These are phyloP conservation scores for Syngnathus scovelli DNA, from an alignment of 2,113 vertebrate genomes.

Conservation along the genomic window DNA sequence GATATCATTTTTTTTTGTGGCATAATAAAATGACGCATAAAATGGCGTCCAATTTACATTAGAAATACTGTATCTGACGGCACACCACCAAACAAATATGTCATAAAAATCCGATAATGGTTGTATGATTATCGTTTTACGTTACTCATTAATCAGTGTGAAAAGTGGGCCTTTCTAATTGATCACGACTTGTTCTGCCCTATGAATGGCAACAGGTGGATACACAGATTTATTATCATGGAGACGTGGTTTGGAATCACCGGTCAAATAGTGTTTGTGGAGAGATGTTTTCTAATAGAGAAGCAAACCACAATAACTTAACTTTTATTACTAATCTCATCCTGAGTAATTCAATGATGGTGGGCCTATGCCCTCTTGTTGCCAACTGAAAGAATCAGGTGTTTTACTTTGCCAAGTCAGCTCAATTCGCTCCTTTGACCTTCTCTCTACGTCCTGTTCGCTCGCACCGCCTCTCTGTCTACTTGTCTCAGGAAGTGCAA, in stretches of 20 bases:
- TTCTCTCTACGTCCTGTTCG: constrained; percentile 22
- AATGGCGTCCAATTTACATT: no score
- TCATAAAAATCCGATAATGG: no score
- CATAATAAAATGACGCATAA: no score
- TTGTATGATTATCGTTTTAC: no score
- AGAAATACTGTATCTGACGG: no score
- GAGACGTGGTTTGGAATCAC: not conserved
- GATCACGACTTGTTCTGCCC: no score
- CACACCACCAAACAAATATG: no score
- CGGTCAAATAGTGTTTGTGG: not conserved
- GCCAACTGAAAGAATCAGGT: constrained; percentile 24
- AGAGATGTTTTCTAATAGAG: no score
- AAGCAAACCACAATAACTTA: not conserved
- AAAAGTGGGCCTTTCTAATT: no score
- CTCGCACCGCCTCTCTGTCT: constrained; percentile 13
- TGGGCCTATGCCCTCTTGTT: not conserved
- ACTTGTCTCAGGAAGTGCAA: constrained; percentile 47
- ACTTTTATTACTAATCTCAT: not conserved
- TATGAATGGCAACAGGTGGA: no score
- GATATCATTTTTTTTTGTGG: no score
- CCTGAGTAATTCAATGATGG: constrained; percentile 5
- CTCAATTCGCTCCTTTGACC: constrained; percentile 61
- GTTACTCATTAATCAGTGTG: no score
- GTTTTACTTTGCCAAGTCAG: constrained; percentile 45
- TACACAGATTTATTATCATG: not conserved